Percentiles rank a stretch among this genome's conserved stretches.
Conservation (phyloP, 2,888 invertebrate species). For the Sympetrum striolatum region DNA sequence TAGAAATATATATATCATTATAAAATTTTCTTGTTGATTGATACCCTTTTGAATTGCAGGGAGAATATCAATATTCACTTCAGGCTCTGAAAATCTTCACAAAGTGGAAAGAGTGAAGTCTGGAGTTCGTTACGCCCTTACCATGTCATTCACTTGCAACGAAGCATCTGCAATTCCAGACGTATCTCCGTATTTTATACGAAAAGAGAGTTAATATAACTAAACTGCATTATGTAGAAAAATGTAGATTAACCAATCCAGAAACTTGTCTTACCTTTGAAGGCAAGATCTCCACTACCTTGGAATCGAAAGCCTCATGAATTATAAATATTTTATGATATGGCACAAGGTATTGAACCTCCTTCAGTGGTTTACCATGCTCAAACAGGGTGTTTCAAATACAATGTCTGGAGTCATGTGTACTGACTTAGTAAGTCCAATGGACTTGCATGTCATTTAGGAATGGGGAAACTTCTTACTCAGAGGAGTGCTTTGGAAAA, state of each 20-base stretch:
- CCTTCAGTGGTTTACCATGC: neutral
- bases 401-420: neutral
- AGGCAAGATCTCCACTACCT: neutral
- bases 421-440: neutral
- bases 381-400: neutral
- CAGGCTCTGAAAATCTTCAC: constrained; percentile 85
- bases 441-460: neutral
- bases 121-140: constrained; percentile 81
- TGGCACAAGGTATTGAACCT: neutral
- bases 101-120: constrained; percentile 78
- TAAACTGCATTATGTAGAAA: neutral
- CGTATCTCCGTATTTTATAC: constrained; percentile 46
- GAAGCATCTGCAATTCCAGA: constrained; percentile 70
- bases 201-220: neutral
- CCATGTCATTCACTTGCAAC: constrained; percentile 88
- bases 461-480: too few species aligned
- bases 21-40: neutral
- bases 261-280: neutral
- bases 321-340: neutral
- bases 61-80: constrained; percentile 84
- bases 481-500: too few species aligned
- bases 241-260: neutral
- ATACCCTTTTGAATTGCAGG: constrained; percentile 58
- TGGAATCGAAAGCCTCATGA: neutral
- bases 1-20: too few species aligned